phyloP scores from a whole-genome alignment of 2,797 vertebrate species.

The Scleropages formosus region DNA sequence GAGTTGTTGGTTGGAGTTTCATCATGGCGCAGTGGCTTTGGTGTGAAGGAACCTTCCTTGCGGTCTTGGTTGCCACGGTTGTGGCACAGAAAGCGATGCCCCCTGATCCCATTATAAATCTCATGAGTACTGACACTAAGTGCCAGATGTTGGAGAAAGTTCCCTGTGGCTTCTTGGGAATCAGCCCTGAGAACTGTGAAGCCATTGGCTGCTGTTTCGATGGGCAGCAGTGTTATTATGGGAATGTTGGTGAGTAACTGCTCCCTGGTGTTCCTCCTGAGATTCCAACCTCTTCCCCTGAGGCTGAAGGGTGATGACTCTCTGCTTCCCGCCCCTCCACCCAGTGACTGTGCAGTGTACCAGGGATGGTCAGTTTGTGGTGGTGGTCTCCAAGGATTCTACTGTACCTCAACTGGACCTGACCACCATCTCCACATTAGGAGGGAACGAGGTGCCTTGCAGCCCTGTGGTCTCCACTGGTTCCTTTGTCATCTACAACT shows the following conservation, averaged over 20 bases:
- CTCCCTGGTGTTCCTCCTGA: neutral
- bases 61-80: neutral
- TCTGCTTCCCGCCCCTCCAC: neutral
- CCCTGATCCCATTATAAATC: neutral
- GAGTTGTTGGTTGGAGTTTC: neutral
- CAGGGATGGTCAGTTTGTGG: too few relatives aligned
- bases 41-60: neutral
- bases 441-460: neutral
- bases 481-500: too few relatives aligned
- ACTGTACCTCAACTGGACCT: neutral
- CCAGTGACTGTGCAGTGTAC: too few relatives aligned
- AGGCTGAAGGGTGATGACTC: neutral
- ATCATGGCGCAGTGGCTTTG: neutral
- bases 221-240: neutral
- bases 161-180: neutral
- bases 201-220: neutral
- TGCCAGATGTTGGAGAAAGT: neutral
- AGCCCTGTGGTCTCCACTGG: too few relatives aligned
- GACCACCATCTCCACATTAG: neutral
- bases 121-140: neutral
- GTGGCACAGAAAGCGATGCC: neutral
- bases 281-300: neutral
- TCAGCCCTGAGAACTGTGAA: neutral
- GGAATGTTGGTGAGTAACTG: neutral
- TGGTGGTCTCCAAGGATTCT: too few relatives aligned